Evolutionary conservation across 1,140 invertebrate genomes (phyloP), one percentile per base, ranked within the genome.

Genomic region (Penaeus japonicus): DNA sequence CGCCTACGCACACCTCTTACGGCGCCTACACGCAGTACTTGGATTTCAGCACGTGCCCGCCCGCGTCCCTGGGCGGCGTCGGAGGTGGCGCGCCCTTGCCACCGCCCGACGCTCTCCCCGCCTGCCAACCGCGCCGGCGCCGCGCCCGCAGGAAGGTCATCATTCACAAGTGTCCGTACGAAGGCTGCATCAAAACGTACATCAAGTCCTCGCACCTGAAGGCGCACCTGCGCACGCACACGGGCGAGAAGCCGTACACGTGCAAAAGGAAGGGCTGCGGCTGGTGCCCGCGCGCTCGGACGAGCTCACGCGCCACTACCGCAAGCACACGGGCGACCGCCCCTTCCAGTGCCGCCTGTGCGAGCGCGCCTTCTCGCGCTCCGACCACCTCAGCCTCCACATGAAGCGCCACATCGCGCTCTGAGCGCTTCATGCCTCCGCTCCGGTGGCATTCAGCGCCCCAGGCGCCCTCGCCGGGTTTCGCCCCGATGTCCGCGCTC

Each of bases 301-400:
- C 32, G 86, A 87, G 47, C 79, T 87, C n/a, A 87, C 86, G 27
- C 59, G 86, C n/a, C 85, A 87, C 86, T 83, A 87, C 86, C 86
- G 86, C 30, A 87, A 87, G 57, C 86, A 87, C 62, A 83, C 86
- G 10, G 85, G 85, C n/a, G 79, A 83, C 57, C 79, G 86, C 10
- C 86, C 86, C 65, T 87, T 87, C 86, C 86, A 87, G 86, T 87
- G 86, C 55, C 39, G 86, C 47, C 86, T 87, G 20, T 87, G 86
- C 57, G 85, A 82, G 62, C 32, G 86, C 4, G 86, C 80, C 53
- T 88, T 88, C 70, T 88, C 80, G 18, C 62, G 79, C 57, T 83
- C 86, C 12, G 86, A 83, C 86, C 80, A 88, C 32, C 86, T 88
- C 53, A 88, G 80, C 55, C 86, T 88, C 0, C 85, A 80, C 77